A percentile compares a stretch with the other conserved stretches of the same genome.
phyloP scores from a whole-genome alignment of 1,140 invertebrate species.

The Mactra quadrangularis region DNA sequence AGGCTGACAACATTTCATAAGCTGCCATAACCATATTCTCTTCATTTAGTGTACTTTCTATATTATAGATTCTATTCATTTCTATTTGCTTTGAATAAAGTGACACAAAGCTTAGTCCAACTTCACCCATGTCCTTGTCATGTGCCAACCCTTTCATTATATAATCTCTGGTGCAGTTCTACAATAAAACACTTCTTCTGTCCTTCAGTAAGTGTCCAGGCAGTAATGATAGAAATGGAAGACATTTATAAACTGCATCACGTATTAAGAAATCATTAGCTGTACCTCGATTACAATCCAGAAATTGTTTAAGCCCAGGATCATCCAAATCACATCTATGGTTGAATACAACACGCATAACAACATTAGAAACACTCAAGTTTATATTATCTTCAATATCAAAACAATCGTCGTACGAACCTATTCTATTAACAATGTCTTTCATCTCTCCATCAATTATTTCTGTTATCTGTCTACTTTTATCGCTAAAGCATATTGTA shows the following conservation, averaged over 20 bases:
- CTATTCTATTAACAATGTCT: not conserved
- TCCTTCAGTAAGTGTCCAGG: not conserved
- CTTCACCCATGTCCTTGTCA: not conserved
- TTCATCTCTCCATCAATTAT: too few relatives aligned
- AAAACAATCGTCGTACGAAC: not conserved
- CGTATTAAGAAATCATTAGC: too few relatives aligned
- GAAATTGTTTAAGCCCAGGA: too few relatives aligned
- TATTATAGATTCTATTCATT: not conserved
- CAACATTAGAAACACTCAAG: conserved; percentile 57
- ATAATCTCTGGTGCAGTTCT: not conserved
- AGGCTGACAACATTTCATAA: conserved; percentile 93
- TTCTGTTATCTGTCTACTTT: not conserved
- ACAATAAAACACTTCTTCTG: not conserved
- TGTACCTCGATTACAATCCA: too few relatives aligned
- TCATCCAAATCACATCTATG: not conserved
- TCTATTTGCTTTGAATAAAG: not conserved
- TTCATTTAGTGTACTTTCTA: conserved; percentile 9
- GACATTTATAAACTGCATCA: too few relatives aligned
- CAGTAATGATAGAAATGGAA: too few relatives aligned
- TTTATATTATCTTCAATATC: conserved; percentile 9
- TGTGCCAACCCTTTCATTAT: too few relatives aligned
- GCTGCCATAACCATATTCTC: conserved; percentile 44
- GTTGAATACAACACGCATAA: conserved; percentile 3
- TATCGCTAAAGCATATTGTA: conserved; percentile 8
- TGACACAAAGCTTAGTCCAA: not conserved